Evolutionary conservation across 1,140 invertebrate genomes (phyloP), one percentile per base, ranked within the genome.

Genomic region (Zaprionus kolodkinae): DNA sequence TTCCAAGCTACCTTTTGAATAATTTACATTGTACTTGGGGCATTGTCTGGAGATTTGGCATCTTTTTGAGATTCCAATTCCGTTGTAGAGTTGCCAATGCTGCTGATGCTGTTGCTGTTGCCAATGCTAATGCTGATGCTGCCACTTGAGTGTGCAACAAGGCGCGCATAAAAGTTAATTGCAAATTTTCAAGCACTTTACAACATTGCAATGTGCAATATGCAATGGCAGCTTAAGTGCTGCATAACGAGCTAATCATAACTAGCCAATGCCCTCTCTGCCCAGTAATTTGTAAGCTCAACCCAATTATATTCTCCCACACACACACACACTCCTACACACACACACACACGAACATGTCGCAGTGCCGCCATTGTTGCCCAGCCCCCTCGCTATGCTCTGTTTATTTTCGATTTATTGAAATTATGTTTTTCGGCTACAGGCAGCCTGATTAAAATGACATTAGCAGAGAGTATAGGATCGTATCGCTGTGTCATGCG

Each of bases 1-100:
- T 70, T 75, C 48, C 21, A 21, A 63, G 85, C 80, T 87, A 87
- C 84, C 84, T 88, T 87, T 88, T 87, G 74, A 88, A 87, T 87
- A 88, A 87, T 87, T 88, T 88, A 88, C 77, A 88, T 84, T 87
- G 72, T 75, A 59, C 66, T 84, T 54, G 65, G 71, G 65, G 71
- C 62, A 83, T 88, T 89, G 84, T 88, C 85, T 88, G 63, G 65
- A 75, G 84, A 88, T 72, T 80, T 84, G 74, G 80, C 71, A 72
- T 72, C 65, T 72, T 60, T n/a, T 72, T 77, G 75, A 59, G 55
- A 75, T 65, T 70, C 45, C 56, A 71, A 72, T 75, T 52, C 38
- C 61, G 27, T 13, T 65, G 65, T 64, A 55, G 40, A 59, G 12
- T 56, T 36, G 38, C 50, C 50, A 10, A 36, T 13, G 17, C 45